Percentiles rank a stretch among this genome's conserved stretches.
Evolutionary conservation across 2,797 vertebrate species (phyloP).

Genomic region (Chelon labrosus): DNA sequence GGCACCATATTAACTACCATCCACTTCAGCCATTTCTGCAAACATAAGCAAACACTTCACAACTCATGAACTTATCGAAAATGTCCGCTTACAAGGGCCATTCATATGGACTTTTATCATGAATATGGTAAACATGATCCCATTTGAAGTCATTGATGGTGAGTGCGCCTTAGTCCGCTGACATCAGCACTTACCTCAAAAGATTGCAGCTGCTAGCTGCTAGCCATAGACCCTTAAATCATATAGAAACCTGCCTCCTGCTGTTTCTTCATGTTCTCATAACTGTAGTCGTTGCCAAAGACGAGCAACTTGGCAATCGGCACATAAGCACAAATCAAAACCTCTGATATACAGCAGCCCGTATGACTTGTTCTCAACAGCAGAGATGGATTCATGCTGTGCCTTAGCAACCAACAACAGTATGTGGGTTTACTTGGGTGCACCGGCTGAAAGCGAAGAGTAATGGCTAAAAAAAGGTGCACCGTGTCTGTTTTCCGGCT

Average conservation of each 20-base stretch:
- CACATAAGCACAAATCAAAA: conserved; percentile 19
- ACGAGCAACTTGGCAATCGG: conserved; percentile 21
- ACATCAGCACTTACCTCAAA: no score
- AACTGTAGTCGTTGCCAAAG: conserved; percentile 22
- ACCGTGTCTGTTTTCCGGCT: conserved; percentile 26
- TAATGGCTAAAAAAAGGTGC: not conserved
- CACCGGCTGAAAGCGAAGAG: conserved; percentile 3
- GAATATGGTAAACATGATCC: no score
- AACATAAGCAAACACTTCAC: no score
- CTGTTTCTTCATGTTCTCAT: conserved; percentile 21
- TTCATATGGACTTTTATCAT: no score
- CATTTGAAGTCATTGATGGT: no score
- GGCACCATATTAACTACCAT: no score
- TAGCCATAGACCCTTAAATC: no score
- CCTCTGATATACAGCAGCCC: conserved; percentile 23
- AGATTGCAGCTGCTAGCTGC: no score
- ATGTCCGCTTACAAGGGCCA: no score
- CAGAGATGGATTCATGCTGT: not conserved
- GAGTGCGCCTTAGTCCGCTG: no score
- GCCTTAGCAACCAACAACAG: conserved; percentile 3
- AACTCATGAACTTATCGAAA: no score
- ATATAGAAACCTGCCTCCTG: not conserved
- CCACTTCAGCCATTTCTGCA: no score
- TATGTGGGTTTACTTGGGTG: conserved; percentile 13
- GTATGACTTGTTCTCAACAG: conserved; percentile 21